These are phyloP conservation scores for Aradophagus sp. DNA, from an alignment of 1,140 invertebrate genomes.

Conservation along the genomic window DNA sequence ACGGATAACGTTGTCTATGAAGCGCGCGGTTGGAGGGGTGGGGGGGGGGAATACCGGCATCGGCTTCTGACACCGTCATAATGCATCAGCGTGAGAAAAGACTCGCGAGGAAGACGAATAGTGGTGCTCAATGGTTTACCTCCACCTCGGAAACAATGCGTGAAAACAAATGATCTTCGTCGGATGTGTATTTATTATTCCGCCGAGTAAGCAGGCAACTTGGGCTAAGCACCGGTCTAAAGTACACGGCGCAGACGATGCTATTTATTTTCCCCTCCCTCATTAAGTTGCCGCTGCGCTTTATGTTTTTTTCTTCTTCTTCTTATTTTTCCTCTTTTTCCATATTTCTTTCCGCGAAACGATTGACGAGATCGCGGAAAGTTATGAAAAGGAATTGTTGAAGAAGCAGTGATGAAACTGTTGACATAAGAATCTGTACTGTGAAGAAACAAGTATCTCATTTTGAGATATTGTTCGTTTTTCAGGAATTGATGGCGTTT, in stretches of 20 bases:
- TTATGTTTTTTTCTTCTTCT: background rate
- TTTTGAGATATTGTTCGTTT: too few species aligned
- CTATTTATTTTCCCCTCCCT: conserved; percentile 40
- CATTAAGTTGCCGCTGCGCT: too few species aligned
- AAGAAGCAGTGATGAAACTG: too few species aligned
- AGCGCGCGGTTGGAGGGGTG: conserved; percentile 1
- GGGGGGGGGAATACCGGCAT: too few species aligned
- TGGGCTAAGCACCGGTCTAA: conserved; percentile 41
- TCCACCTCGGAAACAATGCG: conserved; percentile 62
- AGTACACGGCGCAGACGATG: conserved; percentile 12
- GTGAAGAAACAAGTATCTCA: too few species aligned
- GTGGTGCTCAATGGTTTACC: conserved; percentile 55
- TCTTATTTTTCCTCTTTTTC: conserved; percentile 32
- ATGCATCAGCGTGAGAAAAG: conserved; percentile 58
- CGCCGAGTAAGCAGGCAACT: conserved; percentile 17
- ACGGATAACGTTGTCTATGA: conserved; percentile 25
- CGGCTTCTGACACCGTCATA: conserved; percentile 36
- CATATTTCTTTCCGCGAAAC: conserved; percentile 18
- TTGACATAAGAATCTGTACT: too few species aligned
- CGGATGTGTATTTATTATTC: conserved; percentile 67
- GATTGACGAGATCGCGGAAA: conserved; percentile 1
- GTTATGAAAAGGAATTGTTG: background rate
- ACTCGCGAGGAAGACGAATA: conserved; percentile 63
- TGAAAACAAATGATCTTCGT: conserved; percentile 66
- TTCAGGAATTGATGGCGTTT: too few species aligned